These are phyloP conservation scores for Stercorarius parasiticus DNA, from an alignment of 2,113 vertebrate species.

Conservation along the genomic window DNA sequence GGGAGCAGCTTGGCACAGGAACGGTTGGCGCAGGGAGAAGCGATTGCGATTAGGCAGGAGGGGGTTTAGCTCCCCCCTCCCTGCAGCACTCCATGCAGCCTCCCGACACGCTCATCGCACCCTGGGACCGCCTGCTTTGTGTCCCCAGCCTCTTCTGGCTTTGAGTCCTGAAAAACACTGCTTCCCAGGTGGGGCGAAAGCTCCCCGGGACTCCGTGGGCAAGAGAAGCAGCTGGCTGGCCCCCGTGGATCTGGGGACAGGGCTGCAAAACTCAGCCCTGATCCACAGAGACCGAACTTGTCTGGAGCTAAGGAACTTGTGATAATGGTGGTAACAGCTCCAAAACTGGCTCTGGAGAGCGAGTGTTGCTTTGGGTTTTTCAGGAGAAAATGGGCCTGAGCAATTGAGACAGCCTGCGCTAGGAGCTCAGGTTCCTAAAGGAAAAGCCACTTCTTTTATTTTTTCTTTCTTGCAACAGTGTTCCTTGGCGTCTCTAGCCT, in stretches of 20 bases:
- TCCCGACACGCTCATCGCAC: neutral
- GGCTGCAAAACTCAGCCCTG: neutral
- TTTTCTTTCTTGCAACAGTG: neutral
- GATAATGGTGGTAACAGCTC: neutral
- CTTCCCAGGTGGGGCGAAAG: neutral
- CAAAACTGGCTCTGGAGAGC: neutral
- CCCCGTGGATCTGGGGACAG: neutral
- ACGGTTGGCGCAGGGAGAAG: neutral
- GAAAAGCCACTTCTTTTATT: neutral
- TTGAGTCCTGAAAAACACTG: neutral
- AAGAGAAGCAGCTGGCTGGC: neutral
- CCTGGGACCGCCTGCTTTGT: neutral
- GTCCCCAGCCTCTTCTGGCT: neutral
- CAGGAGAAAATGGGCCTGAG: neutral
- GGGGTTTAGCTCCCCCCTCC: neutral
- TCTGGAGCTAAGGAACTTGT: neutral
- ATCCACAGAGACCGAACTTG: neutral
- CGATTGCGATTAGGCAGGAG: neutral
- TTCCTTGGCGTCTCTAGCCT: neutral
- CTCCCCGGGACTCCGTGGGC: fast-evolving
- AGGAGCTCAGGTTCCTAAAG: neutral
- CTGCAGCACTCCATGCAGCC: neutral
- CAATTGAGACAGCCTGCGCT: neutral
- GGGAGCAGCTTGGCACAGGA: neutral
- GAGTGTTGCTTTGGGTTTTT: neutral